These are phyloP conservation scores for Agrochola circellaris DNA, from an alignment of 2,888 invertebrate genomes.

Conservation along the genomic window DNA sequence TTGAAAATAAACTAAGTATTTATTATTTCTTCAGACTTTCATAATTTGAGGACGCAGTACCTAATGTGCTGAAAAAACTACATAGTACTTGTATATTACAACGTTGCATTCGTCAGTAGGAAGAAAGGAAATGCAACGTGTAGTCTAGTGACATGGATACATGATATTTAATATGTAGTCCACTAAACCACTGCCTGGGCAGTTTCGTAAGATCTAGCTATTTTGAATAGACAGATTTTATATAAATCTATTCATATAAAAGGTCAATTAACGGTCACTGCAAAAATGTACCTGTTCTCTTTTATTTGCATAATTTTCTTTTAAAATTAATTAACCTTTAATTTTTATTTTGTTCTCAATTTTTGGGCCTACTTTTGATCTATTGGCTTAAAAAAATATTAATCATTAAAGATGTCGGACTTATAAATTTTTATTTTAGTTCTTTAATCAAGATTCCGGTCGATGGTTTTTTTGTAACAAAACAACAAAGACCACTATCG, in stretches of 20 bases:
- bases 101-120: background rate
- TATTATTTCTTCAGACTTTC: background rate
- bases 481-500: conserved; percentile 32
- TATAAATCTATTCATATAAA: background rate
- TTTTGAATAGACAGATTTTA: background rate
- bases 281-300: background rate
- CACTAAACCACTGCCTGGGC: background rate
- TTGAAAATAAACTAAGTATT: background rate
- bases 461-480: background rate
- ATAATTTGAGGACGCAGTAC: background rate
- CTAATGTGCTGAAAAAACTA: background rate
- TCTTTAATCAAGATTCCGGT: background rate
- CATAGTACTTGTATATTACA: background rate
- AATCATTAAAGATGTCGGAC: background rate
- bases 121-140: conserved; percentile 16
- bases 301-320: background rate
- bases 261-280: background rate
- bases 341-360: background rate
- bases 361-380: background rate
- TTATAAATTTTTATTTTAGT: background rate
- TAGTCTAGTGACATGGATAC: conserved; percentile 22
- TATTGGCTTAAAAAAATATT: background rate
- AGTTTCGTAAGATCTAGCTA: conserved; percentile 9
- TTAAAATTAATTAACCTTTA: too few relatives aligned
- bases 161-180: conserved; percentile 25